These are phyloP conservation scores for Callosobruchus maculatus DNA, from an alignment of 2,888 invertebrate species.

Conservation along the genomic window DNA sequence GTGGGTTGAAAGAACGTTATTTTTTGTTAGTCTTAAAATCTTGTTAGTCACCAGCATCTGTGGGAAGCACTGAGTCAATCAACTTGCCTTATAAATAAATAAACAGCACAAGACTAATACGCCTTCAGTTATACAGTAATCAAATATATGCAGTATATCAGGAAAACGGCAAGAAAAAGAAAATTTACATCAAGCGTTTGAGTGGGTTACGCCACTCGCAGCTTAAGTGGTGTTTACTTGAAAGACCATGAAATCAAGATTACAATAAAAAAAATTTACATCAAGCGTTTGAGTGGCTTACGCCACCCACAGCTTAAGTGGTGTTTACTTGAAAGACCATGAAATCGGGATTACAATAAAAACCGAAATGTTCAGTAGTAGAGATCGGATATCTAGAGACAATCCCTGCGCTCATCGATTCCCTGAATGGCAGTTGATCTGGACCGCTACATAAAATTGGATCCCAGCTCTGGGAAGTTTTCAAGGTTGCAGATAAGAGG, in stretches of 20 bases:
- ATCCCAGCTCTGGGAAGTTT: background rate
- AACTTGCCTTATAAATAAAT: too few relatives aligned
- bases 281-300: too few relatives aligned
- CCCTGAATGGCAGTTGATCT: background rate
- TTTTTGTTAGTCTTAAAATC: too few relatives aligned
- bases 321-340: background rate
- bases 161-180: too few relatives aligned
- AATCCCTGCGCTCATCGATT: background rate
- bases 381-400: background rate
- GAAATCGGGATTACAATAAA: background rate
- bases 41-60: too few relatives aligned
- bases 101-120: too few relatives aligned
- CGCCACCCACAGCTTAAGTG: background rate
- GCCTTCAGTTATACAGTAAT: too few relatives aligned
- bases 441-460: background rate
- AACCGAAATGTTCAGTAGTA: background rate
- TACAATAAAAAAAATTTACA: background rate
- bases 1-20: too few relatives aligned
- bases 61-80: too few relatives aligned
- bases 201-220: too few relatives aligned
- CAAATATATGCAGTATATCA: too few relatives aligned
- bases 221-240: background rate
- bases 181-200: too few relatives aligned
- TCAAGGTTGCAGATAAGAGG: background rate
- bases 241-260: background rate